Conservation (phyloP, 92 coral and sea anemone species). For the Parazoanthus atlanticus region DNA sequence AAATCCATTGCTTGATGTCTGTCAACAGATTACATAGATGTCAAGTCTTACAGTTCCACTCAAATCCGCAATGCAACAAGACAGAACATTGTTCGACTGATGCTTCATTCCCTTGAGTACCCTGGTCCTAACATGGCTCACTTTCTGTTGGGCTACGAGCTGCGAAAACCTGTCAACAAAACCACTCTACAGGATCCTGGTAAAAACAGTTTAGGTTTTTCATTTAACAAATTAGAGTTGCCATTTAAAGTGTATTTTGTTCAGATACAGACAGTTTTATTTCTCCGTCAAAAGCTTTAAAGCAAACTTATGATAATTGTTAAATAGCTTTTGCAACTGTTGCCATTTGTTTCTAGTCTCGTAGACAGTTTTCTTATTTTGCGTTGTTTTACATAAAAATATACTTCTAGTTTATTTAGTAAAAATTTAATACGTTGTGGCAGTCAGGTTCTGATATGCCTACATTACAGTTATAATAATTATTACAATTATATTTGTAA, state of each 20-base stretch:
- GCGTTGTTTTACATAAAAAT: too few relatives aligned
- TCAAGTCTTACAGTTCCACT: constrained; percentile 73
- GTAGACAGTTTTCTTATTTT: too few relatives aligned
- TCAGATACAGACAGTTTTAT: background rate
- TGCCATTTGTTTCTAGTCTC: too few relatives aligned
- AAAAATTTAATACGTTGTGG: too few relatives aligned
- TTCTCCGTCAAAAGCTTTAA: background rate
- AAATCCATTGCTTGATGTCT: background rate
- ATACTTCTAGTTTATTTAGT: too few relatives aligned
- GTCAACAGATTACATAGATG: constrained; percentile 73
- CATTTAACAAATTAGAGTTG: background rate
- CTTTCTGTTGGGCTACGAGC: constrained; percentile 88
- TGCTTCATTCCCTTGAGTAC: constrained; percentile 88
- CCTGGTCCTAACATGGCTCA: constrained; percentile 93
- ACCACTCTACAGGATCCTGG: constrained; percentile 97
- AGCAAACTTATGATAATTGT: background rate
- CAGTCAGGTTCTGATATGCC: too few relatives aligned
- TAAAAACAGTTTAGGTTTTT: background rate
- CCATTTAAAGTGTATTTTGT: background rate
- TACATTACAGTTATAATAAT: too few relatives aligned
- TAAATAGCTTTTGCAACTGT: too few relatives aligned
- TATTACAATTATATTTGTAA: too few relatives aligned
- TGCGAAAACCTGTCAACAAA: constrained; percentile 85
- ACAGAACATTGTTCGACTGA: constrained; percentile 85
- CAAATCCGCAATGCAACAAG: constrained; percentile 92